Evolutionary conservation across 2,797 vertebrate species (phyloP).

Genomic region (Lepilemur septentrionalis): DNA sequence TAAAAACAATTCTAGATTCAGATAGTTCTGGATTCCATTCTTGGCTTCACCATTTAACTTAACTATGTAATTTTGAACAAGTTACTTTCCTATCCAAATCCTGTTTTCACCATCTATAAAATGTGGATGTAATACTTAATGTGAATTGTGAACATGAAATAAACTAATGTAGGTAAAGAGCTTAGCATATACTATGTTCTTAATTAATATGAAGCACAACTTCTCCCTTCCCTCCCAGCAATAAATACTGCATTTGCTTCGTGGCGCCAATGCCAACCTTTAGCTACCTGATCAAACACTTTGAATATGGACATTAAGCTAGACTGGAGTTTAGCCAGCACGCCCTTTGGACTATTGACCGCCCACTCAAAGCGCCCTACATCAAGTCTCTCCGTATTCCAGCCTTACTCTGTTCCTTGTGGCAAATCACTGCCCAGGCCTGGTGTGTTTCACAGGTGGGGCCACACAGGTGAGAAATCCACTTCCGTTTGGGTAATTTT

Average conservation of each 20-base stretch:
- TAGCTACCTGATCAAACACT: neutral
- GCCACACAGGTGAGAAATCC: neutral
- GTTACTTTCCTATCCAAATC: neutral
- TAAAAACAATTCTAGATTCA: neutral
- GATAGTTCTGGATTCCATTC: neutral
- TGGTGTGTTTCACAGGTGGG: neutral
- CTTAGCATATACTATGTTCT: neutral
- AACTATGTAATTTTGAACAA: neutral
- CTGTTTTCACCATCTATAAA: neutral
- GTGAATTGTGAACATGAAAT: neutral
- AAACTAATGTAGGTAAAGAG: neutral
- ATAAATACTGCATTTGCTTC: neutral
- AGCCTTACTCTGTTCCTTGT: neutral
- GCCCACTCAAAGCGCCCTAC: neutral
- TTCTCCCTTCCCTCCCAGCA: neutral
- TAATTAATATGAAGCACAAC: neutral
- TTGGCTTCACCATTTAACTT: neutral
- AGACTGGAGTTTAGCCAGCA: neutral
- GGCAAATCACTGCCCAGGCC: neutral
- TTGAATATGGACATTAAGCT: neutral
- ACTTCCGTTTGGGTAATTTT: slow-evolving; percentile 8
- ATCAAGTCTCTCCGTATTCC: neutral
- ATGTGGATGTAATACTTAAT: neutral
- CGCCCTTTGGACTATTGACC: neutral
- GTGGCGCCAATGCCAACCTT: neutral